Evolutionary conservation across 2,797 vertebrate genomes (phyloP).

Genomic region (Darevskia mixta): DNA sequence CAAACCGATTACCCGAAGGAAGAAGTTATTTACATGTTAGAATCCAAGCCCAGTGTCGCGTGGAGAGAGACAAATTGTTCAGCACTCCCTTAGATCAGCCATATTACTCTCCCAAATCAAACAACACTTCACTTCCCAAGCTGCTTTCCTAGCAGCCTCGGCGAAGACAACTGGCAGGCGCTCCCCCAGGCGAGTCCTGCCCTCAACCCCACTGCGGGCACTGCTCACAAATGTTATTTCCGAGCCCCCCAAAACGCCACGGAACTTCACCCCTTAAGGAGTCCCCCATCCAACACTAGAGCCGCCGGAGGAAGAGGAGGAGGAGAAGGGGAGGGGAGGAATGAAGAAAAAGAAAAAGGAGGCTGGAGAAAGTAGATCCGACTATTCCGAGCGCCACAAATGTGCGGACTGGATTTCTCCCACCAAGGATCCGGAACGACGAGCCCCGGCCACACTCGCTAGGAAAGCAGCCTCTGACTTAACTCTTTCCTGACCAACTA

Average conservation of each 20-base stretch:
- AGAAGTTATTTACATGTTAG: conserved; percentile 68
- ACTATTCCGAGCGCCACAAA: conserved; percentile 52
- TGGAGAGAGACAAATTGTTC: conserved; percentile 52
- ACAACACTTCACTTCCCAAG: conserved; percentile 4
- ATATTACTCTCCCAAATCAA: conserved; percentile 32
- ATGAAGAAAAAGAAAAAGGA: neutral
- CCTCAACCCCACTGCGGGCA: conserved; percentile 26
- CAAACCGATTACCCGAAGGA: conserved; percentile 37
- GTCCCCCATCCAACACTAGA: conserved; percentile 21
- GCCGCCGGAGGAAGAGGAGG: conserved; percentile 48
- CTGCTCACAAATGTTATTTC: conserved; percentile 34
- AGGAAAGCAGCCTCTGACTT: conserved; percentile 30
- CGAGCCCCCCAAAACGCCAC: conserved; percentile 45
- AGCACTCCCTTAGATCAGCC: conserved; percentile 57
- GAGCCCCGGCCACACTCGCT: neutral
- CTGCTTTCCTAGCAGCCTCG: conserved; percentile 34
- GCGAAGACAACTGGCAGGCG: neutral
- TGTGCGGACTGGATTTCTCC: conserved; percentile 66
- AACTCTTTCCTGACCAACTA: conserved; percentile 47
- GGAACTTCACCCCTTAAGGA: conserved; percentile 52
- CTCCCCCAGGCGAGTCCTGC: neutral
- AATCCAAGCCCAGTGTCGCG: conserved; percentile 35
- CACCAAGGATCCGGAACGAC: conserved; percentile 48
- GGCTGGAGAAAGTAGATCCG: conserved; percentile 70
- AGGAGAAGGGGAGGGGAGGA: neutral